These are phyloP conservation scores for Pterostichus niger DNA, from an alignment of 2,888 invertebrate genomes.

Conservation along the genomic window DNA sequence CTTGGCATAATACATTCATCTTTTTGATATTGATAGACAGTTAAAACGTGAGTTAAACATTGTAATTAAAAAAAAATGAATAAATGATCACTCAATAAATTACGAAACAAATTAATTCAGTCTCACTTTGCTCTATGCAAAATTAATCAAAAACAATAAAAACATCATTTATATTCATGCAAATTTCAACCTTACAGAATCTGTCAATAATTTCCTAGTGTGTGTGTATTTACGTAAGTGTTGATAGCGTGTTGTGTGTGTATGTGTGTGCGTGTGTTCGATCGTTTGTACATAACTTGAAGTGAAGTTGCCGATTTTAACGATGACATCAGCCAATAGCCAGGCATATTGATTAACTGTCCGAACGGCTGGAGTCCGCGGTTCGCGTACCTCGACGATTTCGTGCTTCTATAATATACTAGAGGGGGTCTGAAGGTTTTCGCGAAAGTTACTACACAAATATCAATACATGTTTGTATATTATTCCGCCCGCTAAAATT, in stretches of 20 bases:
- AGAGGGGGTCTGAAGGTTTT: too few species aligned
- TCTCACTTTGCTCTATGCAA: not conserved
- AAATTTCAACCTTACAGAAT: not conserved
- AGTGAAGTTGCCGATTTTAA: constrained; percentile 9
- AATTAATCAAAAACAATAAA: not conserved
- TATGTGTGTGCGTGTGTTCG: not conserved
- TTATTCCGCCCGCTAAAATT: too few species aligned
- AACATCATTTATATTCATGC: not conserved
- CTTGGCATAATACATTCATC: too few species aligned
- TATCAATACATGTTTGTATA: too few species aligned
- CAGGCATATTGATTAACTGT: constrained; percentile 15
- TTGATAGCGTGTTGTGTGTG: too few species aligned
- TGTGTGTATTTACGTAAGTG: too few species aligned
- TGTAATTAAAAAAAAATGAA: not conserved
- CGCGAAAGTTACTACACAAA: too few species aligned
- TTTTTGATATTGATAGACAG: too few species aligned
- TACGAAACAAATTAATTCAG: not conserved
- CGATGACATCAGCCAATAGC: constrained; percentile 7
- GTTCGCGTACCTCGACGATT: not conserved
- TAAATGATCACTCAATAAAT: not conserved
- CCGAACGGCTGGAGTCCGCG: not conserved
- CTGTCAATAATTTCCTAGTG: too few species aligned
- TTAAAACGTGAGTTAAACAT: not conserved
- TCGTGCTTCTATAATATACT: too few species aligned
- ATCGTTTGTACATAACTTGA: not conserved